A percentile compares a stretch with the other conserved stretches of the same genome.
These are phyloP conservation scores for Caenorhabditis sp. DNA, from an alignment of 2,888 invertebrate species.

Conservation along the genomic window DNA sequence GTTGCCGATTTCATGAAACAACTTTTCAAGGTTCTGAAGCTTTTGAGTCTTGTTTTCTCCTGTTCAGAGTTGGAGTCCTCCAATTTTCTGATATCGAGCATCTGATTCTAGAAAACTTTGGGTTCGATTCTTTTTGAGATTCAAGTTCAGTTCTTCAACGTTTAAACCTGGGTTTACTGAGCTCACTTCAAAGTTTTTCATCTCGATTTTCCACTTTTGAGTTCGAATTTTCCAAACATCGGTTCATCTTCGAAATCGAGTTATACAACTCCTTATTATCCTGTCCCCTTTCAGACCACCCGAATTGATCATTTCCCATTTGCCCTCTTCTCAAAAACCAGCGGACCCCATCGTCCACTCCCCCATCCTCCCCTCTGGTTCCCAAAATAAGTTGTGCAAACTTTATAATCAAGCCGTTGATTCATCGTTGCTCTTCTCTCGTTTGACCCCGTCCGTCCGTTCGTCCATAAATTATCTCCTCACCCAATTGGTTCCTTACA, in stretches of 20 bases:
- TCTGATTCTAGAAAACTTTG: too few relatives aligned
- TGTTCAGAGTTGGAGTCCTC: too few relatives aligned
- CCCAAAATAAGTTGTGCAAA: conserved; percentile 45
- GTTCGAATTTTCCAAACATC: not conserved
- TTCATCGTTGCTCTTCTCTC: conserved; percentile 40
- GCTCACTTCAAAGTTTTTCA: too few relatives aligned
- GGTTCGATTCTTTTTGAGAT: too few relatives aligned
- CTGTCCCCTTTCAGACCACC: not conserved
- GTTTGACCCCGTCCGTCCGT: conserved; percentile 26
- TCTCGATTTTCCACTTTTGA: not conserved
- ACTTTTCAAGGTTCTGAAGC: too few relatives aligned
- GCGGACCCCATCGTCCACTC: conserved; percentile 22
- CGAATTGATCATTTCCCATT: not conserved
- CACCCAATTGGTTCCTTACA: conserved; percentile 54
- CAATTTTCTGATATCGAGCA: too few relatives aligned
- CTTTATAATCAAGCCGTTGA: conserved; percentile 59
- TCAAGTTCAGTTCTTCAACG: too few relatives aligned
- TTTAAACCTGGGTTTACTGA: too few relatives aligned
- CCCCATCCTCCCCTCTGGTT: not conserved
- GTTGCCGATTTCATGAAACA: not conserved
- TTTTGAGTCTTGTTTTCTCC: too few relatives aligned
- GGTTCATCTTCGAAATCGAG: too few relatives aligned
- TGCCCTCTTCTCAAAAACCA: conserved; percentile 10
- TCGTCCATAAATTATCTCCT: conserved; percentile 61
- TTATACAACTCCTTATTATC: too few relatives aligned